These are phyloP conservation scores for Drosophila neutralis DNA, from an alignment of 2,888 invertebrate species.

Conservation along the genomic window DNA sequence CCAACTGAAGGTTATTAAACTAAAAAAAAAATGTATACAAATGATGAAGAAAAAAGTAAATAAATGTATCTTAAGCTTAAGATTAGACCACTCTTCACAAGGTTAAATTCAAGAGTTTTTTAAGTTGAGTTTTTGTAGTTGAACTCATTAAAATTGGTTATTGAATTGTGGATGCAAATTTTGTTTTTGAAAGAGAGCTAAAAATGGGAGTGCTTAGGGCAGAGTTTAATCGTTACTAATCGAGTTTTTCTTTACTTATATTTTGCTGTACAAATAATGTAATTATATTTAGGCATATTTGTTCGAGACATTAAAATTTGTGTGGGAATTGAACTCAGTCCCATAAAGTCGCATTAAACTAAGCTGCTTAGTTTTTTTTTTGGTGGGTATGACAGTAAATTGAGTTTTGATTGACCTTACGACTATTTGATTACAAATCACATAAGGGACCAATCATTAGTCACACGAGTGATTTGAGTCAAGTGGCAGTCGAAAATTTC, in stretches of 20 bases:
- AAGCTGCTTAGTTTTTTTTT: constrained; percentile 1
- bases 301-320: background rate
- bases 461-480: constrained; percentile 2
- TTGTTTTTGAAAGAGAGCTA: no score
- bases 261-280: background rate
- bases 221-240: no score
- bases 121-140: background rate
- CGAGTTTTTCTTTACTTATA: no score
- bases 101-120: background rate
- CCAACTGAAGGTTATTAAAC: background rate
- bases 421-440: background rate
- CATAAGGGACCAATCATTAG: constrained; percentile 5
- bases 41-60: background rate
- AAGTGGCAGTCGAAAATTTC: constrained; percentile 5
- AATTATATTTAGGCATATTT: background rate
- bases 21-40: background rate
- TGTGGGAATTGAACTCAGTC: background rate
- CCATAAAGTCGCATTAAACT: background rate
- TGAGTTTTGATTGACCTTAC: background rate
- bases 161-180: background rate
- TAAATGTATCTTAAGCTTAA: background rate
- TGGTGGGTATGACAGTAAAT: background rate
- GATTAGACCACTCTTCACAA: background rate
- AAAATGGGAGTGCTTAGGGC: no score
- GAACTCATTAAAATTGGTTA: background rate